Evolutionary conservation across 2,797 vertebrate genomes (phyloP).

Genomic region (Myotis findleyi): DNA sequence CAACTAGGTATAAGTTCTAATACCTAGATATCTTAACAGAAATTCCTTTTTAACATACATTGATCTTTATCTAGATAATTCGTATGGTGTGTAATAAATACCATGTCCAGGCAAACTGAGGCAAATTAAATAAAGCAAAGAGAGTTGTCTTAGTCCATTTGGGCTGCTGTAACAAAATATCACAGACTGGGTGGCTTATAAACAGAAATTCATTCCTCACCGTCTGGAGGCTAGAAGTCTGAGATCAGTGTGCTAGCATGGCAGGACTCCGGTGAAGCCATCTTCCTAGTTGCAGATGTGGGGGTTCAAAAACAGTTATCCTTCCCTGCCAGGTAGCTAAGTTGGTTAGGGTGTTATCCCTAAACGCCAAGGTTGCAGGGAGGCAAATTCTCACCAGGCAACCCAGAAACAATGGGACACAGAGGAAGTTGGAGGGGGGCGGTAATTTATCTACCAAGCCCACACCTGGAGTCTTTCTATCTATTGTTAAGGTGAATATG

Average conservation of each 20-base stretch:
- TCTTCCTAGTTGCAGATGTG: not conserved
- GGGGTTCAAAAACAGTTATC: not conserved
- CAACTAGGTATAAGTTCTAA: not conserved
- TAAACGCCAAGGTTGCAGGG: not conserved
- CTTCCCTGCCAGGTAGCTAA: not conserved
- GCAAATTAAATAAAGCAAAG: not conserved
- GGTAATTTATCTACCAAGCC: not conserved
- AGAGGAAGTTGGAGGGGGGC: not conserved
- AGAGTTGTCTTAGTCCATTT: not conserved
- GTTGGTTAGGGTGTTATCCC: not conserved
- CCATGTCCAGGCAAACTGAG: not conserved
- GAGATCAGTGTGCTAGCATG: not conserved
- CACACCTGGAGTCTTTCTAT: not conserved
- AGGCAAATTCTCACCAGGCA: not conserved
- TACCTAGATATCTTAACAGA: not conserved
- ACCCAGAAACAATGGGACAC: not conserved
- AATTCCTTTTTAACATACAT: not conserved
- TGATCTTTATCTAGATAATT: not conserved
- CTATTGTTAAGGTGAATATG: not conserved
- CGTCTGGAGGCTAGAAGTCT: not conserved
- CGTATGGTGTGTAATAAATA: not conserved
- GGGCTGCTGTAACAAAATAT: not conserved
- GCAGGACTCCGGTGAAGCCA: not conserved
- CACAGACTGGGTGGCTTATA: not conserved
- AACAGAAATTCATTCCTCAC: not conserved